A percentile compares a stretch with the other conserved stretches of the same genome.
These are phyloP conservation scores for Drosophila ficusphila DNA, from an alignment of 1,140 invertebrate genomes.

Conservation along the genomic window DNA sequence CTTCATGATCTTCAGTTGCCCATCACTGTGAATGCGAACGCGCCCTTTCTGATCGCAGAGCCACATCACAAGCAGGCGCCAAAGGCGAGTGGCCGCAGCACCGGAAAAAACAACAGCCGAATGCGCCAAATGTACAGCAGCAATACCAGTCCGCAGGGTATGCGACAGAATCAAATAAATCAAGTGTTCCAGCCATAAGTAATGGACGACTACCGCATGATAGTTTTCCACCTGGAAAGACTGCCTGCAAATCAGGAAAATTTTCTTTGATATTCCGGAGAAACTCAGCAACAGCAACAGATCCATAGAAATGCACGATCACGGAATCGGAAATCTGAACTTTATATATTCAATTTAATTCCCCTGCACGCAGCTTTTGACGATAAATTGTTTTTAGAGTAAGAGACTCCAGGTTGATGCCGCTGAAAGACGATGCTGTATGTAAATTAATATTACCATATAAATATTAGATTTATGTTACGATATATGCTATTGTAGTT, in stretches of 20 bases:
- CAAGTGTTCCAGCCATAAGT: conserved; percentile 57
- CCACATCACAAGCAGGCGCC: conserved; percentile 51
- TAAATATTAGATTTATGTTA: conserved; percentile 18
- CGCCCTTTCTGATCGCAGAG: conserved; percentile 42
- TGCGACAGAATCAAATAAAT: conserved; percentile 54
- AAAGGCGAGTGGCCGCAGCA: conserved; percentile 44
- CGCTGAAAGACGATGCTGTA: conserved; percentile 10
- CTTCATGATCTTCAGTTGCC: conserved; percentile 44
- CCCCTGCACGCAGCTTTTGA: not conserved
- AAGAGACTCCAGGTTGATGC: not conserved
- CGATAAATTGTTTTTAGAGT: conserved; percentile 7
- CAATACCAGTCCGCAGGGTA: conserved; percentile 24
- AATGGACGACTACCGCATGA: not conserved
- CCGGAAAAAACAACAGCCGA: conserved; percentile 29
- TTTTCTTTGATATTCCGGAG: conserved; percentile 35
- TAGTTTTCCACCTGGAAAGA: conserved; percentile 10
- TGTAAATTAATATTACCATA: conserved; percentile 14
- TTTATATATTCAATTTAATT: not conserved
- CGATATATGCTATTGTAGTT: not conserved
- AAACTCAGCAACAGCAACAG: conserved; percentile 9
- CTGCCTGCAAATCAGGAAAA: conserved; percentile 26
- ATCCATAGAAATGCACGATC: not conserved
- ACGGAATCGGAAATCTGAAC: not conserved
- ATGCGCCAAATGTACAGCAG: conserved; percentile 32
- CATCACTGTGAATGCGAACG: conserved; percentile 48